Evolutionary conservation across 2,113 vertebrate genomes (phyloP).

Genomic region (Phainopepla nitens): DNA sequence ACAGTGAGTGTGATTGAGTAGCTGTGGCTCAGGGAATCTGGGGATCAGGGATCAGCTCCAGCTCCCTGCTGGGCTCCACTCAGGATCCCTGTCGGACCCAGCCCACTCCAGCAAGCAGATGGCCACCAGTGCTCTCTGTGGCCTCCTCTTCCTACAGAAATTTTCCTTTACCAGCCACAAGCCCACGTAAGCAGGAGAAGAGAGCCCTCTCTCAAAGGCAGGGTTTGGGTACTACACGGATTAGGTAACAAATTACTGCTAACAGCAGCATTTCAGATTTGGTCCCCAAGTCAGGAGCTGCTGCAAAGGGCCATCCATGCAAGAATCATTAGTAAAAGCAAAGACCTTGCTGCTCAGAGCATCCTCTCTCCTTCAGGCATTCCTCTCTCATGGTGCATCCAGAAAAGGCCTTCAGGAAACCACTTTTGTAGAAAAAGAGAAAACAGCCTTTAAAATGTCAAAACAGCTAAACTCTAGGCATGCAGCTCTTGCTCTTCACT

Average conservation of each 20-base stretch:
- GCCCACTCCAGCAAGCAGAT: neutral
- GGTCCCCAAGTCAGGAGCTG: neutral
- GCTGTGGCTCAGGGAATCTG: neutral
- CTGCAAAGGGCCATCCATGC: neutral
- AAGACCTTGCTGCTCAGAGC: neutral
- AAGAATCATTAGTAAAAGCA: neutral
- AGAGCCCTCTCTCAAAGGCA: neutral
- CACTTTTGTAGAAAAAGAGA: neutral
- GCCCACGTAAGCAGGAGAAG: neutral
- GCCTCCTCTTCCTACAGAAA: neutral
- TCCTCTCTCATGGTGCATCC: neutral
- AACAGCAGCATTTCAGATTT: neutral
- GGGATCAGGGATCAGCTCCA: neutral
- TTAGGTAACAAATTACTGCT: neutral
- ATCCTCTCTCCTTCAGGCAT: neutral
- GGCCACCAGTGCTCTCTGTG: neutral
- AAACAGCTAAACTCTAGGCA: neutral
- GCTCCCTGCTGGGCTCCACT: neutral
- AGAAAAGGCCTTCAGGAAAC: neutral
- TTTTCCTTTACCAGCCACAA: neutral
- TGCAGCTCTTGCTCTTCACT: neutral
- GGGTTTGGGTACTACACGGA: neutral
- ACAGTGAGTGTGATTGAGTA: neutral
- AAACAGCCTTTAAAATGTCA: neutral
- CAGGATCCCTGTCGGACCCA: neutral